Evolutionary conservation across 2,113 vertebrate species (phyloP), one percentile per base, ranked within the genome.

Genomic region (Eptesicus fuscus): DNA sequence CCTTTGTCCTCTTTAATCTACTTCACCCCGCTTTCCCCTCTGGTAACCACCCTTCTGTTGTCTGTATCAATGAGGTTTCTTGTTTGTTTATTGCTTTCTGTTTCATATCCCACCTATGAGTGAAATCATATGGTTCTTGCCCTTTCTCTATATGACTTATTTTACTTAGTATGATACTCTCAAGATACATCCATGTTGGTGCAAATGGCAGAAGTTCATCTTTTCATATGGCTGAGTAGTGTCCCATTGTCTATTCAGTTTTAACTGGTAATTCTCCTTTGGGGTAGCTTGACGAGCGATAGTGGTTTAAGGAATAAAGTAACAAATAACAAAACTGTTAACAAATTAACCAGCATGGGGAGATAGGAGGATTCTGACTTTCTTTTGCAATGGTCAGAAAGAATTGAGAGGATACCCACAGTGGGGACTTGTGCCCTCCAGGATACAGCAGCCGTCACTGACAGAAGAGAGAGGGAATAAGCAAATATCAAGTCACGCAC

Each of bases 211-310:
- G 56, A 22, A 2, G 42, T 83, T 44, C 79, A 63, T 44, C 56
- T 63, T 78, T 78, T 53, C 22, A 13, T 44, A 13, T 22, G 40
- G 37, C 5, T 10, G 9, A 63, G 6, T 13, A 13, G 40, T 32
- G 20, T 44, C 8, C 79, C 37, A 44, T 44, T 83, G 37, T 69
- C 37, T 61, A 53, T n/a, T 88, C 51, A 9, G 7, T 95, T 90
- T 94, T 96, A 84, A 94, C 53, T 94, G 82, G 28, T 88, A 20
- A 56, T 83, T 95, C 94, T 87, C 73, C 84, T 95, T 92, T 78
- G 35, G 5, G 61, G 14, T 28, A 85, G 3, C 28, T 84, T 63
- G 61, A 88, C 71, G 49, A 67, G 9, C 14, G 78, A 0, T 13
- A 63, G 32, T 42, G 20, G 71, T 44, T 87, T 77, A 73, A 92